phyloP scores from a whole-genome alignment of 2,797 vertebrate genomes.

The Eptatretus atami region DNA sequence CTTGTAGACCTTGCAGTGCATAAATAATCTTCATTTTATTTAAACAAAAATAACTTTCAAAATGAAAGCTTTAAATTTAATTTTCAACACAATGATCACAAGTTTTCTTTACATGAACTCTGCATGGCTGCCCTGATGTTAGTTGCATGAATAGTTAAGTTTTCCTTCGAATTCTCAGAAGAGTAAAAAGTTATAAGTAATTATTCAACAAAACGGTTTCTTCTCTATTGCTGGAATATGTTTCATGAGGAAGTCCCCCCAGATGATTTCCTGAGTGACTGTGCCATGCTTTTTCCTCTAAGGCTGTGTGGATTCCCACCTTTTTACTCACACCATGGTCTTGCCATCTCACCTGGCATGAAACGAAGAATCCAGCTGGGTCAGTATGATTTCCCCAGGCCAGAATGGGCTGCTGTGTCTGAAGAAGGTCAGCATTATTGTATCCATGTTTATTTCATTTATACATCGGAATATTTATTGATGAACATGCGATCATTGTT shows the following conservation, averaged over 20 bases:
- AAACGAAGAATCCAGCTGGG: slow-evolving; percentile 76
- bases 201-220: too few species aligned
- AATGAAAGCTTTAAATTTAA: too few species aligned
- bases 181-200: too few species aligned
- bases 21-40: too few species aligned
- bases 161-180: too few species aligned
- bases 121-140: too few species aligned
- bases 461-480: background rate
- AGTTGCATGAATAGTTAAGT: too few species aligned
- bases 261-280: accelerated
- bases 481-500: background rate
- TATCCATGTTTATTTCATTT: background rate
- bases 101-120: too few species aligned
- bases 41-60: too few species aligned
- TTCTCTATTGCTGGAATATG: too few species aligned
- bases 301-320: slow-evolving; percentile 86
- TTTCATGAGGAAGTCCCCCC: background rate
- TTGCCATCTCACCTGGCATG: slow-evolving; percentile 93
- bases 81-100: too few species aligned
- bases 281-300: slow-evolving; percentile 6
- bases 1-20: too few species aligned
- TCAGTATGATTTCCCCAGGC: slow-evolving; percentile 77
- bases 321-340: slow-evolving; percentile 84
- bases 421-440: slow-evolving; percentile 39
- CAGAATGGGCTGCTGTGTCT: slow-evolving; percentile 78